Base-by-base conservation (phyloP, 2,797 vertebrate species). In the Pseudochaenichthys georgianus region DNA sequence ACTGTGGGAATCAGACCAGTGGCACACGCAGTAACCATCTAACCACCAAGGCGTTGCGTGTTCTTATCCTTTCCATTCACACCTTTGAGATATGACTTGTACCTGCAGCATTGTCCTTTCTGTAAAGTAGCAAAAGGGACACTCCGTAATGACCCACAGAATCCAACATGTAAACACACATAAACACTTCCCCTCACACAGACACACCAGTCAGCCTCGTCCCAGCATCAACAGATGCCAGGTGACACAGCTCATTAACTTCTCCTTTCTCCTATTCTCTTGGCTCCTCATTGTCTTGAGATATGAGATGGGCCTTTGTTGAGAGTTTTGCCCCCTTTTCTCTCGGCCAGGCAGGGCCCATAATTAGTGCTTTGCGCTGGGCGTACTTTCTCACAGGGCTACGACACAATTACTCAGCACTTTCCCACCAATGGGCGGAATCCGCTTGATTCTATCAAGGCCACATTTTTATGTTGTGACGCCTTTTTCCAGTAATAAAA, bases 281-380 rank as follows among this genome's bases (percentile, higher is more conserved):
- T 74, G 84, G 88, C 88, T 91, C 89, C 87, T 94, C 94, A 95
- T 96, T 96, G 94, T 96, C 93, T 94, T 95, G 94, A 93, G 93
- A 95, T 94, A 95, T 95, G 95, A 95, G 93, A 95, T 94, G 93
- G 93, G 89, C 88, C 95, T 95, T 95, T 95, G 95, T 96, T 95
- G 93, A 79, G 89, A 90, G 88, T 91, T 94, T 93, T 92, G 92
- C 89, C 92, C 91, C 86, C 89, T 93, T 93, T 92, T 92, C 82
- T 91, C 90, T 89, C 83, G 8, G 87, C 83, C 90, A 88, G 87
- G 85, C 91, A 85, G 91, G 93, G 80, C 89, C 92, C 92, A 70
- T 95, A 95, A 96, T 96, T 95, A 95, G 94, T 95, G 95, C 94
- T 93, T 90, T 84, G 91, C 92, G 90, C 91, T 83, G 93, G 95